Conservation (phyloP, 1,140 invertebrate species). For the Lasioglossum baleicum region DNA sequence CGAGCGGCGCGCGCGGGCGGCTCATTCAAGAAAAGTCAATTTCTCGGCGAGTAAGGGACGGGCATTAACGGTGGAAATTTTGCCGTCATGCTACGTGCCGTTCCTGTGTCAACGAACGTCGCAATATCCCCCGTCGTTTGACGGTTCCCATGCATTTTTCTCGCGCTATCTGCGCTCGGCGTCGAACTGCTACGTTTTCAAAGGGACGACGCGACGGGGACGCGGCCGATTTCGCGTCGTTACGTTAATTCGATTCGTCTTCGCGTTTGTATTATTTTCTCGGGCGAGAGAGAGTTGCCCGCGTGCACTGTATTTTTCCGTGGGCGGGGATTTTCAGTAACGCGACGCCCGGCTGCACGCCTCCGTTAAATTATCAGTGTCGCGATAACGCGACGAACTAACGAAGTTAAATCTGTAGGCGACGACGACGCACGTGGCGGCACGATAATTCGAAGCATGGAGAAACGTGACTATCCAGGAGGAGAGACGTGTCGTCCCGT, state of each 20-base stretch:
- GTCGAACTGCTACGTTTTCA: neutral
- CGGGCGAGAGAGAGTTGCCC: no score
- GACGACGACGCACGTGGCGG: neutral
- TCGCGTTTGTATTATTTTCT: neutral
- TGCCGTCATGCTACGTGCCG: slow-evolving; percentile 3
- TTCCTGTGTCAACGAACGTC: neutral
- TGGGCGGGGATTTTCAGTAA: neutral
- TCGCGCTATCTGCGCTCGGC: neutral
- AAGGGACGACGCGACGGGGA: neutral
- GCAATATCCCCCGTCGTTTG: slow-evolving; percentile 5
- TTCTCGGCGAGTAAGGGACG: neutral
- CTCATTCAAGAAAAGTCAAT: slow-evolving; percentile 34
- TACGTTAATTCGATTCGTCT: neutral
- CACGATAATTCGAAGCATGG: neutral
- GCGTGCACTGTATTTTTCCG: neutral
- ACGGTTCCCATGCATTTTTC: neutral
- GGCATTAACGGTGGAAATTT: slow-evolving; percentile 18
- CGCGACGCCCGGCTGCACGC: neutral
- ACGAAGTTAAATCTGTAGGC: slow-evolving; percentile 12
- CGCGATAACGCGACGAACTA: slow-evolving; percentile 3
- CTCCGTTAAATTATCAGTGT: neutral
- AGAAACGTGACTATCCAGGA: neutral
- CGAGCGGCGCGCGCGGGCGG: neutral
- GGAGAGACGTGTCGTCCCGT: neutral
- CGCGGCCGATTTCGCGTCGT: neutral